Evolutionary conservation across 2,797 vertebrate species (phyloP).

Genomic region (Anniella stebbinsi): DNA sequence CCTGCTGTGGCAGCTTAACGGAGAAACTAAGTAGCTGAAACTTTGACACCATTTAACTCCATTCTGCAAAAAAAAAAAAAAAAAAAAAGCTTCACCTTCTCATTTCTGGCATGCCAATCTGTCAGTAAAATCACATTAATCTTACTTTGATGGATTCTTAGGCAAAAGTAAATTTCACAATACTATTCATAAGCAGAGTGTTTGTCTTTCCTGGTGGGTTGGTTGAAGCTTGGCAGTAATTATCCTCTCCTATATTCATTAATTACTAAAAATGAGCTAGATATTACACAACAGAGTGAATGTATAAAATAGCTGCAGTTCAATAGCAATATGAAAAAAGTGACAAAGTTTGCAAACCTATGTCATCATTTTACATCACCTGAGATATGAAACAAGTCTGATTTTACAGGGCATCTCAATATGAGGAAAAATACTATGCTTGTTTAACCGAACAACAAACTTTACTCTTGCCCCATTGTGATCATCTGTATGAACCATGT

Average conservation of each 20-base stretch:
- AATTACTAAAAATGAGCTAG: background rate
- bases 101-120: background rate
- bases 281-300: background rate
- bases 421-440: accelerated
- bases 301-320: background rate
- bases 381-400: constrained; percentile 39
- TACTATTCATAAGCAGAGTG: no score
- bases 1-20: no score
- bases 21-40: background rate
- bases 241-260: background rate
- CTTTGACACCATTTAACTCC: background rate
- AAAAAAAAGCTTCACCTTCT: background rate
- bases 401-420: background rate
- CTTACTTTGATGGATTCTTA: background rate
- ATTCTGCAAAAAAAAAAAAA: no score
- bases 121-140: background rate
- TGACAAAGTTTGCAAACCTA: background rate
- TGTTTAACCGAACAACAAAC: background rate
- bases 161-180: background rate
- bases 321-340: background rate
- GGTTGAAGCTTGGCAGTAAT: background rate
- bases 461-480: background rate
- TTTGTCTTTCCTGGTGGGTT: background rate
- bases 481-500: background rate
- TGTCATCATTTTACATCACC: constrained; percentile 16